Evolutionary conservation across 2,888 invertebrate genomes (phyloP), one percentile per base, ranked within the genome.

Genomic region (Eucera pruinosa): DNA sequence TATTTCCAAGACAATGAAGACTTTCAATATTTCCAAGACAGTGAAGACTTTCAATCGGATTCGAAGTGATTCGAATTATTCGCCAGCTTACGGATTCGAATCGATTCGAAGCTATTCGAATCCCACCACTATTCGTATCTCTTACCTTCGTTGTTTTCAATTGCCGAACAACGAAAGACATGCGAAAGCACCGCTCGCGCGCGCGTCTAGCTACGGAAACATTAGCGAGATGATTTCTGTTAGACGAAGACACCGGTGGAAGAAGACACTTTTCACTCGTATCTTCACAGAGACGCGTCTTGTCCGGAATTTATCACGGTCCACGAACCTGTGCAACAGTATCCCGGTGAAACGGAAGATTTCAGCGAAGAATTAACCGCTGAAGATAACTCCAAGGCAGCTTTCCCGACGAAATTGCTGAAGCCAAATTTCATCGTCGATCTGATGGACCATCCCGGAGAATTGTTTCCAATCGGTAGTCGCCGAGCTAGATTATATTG

Each of bases 361-460:
- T 23, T n/a, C 18, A 18, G 20, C 1, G 18, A 58, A 11, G 33
- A 47, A 2, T 1, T 18, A 1, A 7, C 20, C 1, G 2, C 36
- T 0, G 6, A 27, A 1, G 52, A 80, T 54, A 39, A 43, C 48
- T 33, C 23, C 9, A 72, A 61, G 20, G 66, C 47, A 4, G 61
- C 82, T 41, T 86, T 87, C 48, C 95, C 95, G 0, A 94, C 93
- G 20, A 94, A 94, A 0, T 90, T 95, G 23, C 90, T 95, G 5
- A 93, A 94, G 1, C 93, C 94, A 9, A 95, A 95, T 88, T 95
- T 95, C 87, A 93, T 95, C 36, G 94, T 95, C 1, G 95, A 95
- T 83, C 90, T 95, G 33, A 93, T 93, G 89, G 86, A 92, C 18
- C 81, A 88, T 3, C 94, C 94, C 0, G 94, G 94, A 0, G 88